Conservation (phyloP, 2,113 vertebrate species). For the Crocuta crocuta region DNA sequence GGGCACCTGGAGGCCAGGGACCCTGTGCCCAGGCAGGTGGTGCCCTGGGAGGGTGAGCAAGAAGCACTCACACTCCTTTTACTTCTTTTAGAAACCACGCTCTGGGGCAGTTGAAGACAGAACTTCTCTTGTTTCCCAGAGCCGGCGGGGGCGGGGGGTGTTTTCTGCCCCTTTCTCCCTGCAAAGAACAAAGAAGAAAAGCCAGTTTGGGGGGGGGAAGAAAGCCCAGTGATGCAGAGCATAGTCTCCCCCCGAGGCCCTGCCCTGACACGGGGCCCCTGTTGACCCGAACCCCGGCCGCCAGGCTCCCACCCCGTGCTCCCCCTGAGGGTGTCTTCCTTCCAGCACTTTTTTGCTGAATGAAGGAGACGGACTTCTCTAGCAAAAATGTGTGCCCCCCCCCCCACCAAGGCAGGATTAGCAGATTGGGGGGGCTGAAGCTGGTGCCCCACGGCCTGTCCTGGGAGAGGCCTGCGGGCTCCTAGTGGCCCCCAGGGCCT, state of each 20-base stretch:
- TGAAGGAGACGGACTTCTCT: neutral
- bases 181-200: neutral
- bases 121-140: neutral
- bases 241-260: neutral
- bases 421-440: neutral
- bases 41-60: too few relatives aligned
- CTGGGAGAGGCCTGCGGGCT: neutral
- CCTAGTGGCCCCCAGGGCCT: neutral
- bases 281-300: neutral
- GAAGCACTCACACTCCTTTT: neutral
- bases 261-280: neutral
- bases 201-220: too few relatives aligned
- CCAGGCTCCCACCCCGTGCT: neutral
- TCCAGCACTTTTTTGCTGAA: neutral
- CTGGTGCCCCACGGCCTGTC: neutral
- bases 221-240: neutral
- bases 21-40: fast-evolving
- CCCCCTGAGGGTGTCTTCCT: neutral
- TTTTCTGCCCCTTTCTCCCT: neutral
- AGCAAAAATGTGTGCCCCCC: neutral
- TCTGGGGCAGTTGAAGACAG: neutral
- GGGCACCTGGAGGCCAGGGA: neutral
- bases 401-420: neutral
- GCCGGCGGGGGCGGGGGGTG: neutral
- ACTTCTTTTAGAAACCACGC: neutral